Evolutionary conservation across 2,888 invertebrate species (phyloP), one percentile per base, ranked within the genome.

Genomic region (Limnephilus auricula): DNA sequence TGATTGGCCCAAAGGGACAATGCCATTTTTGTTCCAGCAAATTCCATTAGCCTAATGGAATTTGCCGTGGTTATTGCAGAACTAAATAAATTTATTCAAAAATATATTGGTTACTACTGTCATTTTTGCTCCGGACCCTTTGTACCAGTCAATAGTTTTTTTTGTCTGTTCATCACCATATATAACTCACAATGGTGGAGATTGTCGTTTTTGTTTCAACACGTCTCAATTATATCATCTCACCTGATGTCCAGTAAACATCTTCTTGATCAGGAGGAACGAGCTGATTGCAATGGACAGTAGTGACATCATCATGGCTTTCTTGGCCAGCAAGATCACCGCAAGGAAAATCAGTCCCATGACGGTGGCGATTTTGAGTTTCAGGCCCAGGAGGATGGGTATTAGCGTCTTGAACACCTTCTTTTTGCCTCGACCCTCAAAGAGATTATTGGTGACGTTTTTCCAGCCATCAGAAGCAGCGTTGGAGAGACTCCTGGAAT

Each of bases 251-350:
- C 80, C 83, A 40, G 34, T 25, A 94, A 95, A 94, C 83, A 95
- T 94, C 90, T 94, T 93, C 91, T 93, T 94, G 30, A 95, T 92
- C 95, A 95, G 92, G 37, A 96, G 94, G 94, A 96, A 96, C 89
- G 96, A 95, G 34, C 97, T 96, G 93, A 97, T 95, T 93, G 96
- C 95, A 93, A 97, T 95, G 4, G 97, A 97, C 93, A 97, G 94
- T 91, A 97, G 94, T 12, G 96, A 96, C 2, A 96, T 95, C 93
- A 97, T 94, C 93, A 97, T 95, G 89, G 97, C 97, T 94, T 97
- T 97, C 95, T 97, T 97, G 93, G 97, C 97, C 93, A 97, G 94
- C 92, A 97, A 94, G 85, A 96, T 96, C 93, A 97, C 95, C 88
- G 95, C 96, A 94, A 97, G 95, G 94, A 96, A 96, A 37, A 96